phyloP scores from a whole-genome alignment of 2,888 invertebrate species.

The Morpho deidamia region DNA sequence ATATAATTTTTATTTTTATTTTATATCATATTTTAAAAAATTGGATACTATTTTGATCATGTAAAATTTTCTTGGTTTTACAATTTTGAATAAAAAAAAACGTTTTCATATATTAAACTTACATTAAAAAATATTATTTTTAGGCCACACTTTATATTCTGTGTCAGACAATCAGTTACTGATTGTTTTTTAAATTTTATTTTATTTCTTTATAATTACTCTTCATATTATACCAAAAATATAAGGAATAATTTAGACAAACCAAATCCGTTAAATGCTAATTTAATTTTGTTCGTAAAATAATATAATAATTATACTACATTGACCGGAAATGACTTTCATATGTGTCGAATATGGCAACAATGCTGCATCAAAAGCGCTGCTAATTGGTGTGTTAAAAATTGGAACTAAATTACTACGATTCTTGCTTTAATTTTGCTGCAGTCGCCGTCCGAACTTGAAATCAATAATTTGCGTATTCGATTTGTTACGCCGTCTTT shows the following conservation, averaged over 20 bases:
- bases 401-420: conserved; percentile 52
- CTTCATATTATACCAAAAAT: too few relatives aligned
- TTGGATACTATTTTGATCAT: background rate
- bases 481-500: conserved; percentile 65
- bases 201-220: too few relatives aligned
- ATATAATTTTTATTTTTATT: too few relatives aligned
- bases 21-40: too few relatives aligned
- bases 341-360: conserved; percentile 11
- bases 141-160: too few relatives aligned
- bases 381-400: conserved; percentile 38
- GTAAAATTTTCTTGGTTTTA: background rate
- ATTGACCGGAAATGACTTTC: background rate
- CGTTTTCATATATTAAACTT: too few relatives aligned
- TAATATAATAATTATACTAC: background rate
- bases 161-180: too few relatives aligned
- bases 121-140: too few relatives aligned
- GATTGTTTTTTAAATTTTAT: too few relatives aligned
- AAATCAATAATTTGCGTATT: conserved; percentile 69
- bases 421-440: conserved; percentile 46
- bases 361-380: conserved; percentile 39
- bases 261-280: too few relatives aligned
- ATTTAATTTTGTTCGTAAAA: too few relatives aligned
- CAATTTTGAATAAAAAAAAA: too few relatives aligned
- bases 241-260: background rate
- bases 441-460: conserved; percentile 68